Base-by-base conservation (phyloP, 2,113 vertebrate genomes). In the Apeltes quadracus region DNA sequence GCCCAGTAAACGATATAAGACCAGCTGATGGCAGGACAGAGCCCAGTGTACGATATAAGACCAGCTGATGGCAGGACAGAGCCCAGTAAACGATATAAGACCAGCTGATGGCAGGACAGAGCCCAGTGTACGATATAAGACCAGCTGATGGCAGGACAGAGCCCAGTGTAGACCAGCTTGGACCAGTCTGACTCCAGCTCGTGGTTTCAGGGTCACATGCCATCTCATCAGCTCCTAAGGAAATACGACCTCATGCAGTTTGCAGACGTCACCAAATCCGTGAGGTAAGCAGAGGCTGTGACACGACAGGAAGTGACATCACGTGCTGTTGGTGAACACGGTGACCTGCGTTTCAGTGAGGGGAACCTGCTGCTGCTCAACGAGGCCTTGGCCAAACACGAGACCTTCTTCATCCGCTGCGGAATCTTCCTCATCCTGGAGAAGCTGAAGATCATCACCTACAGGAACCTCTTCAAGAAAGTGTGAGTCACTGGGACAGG, bases 231-330 rank as follows among this genome's bases (percentile, higher is more conserved):
- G 83, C 96, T 99, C 9, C 88, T 99, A 75, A 94, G 91, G 86
- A 98, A 98, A 51, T 99, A 99, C 44, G 97, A 97, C 83, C 95
- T 99, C 44, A 93, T 99, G 94, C 98, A 99, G 92, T 99, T 99
- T 59, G 91, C 95, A 0, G 97, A 99, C 50, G 96, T 99, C 76
- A 99, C 97, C 58, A 96, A 94, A 85, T 94, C 94, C 32, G 97
- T 99, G 67, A 95, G 97, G 97, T 99, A 90, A 70, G 41, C 3
- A 1, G 46, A 2, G 29, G 20, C 5, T 12, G 50, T 53, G 1
- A 1, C 13, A 5, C 59, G 14, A 27, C 23, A 66, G 75, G 72
- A 73, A 69, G 58, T 83, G 75, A 71, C 63, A 13, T 79, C 65
- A 23, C 3, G 5, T 13, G 2, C 4, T 5, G 8, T 18, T 25